Evolutionary conservation across 2,888 invertebrate genomes (phyloP).

Genomic region (Coleophora flavipennella): DNA sequence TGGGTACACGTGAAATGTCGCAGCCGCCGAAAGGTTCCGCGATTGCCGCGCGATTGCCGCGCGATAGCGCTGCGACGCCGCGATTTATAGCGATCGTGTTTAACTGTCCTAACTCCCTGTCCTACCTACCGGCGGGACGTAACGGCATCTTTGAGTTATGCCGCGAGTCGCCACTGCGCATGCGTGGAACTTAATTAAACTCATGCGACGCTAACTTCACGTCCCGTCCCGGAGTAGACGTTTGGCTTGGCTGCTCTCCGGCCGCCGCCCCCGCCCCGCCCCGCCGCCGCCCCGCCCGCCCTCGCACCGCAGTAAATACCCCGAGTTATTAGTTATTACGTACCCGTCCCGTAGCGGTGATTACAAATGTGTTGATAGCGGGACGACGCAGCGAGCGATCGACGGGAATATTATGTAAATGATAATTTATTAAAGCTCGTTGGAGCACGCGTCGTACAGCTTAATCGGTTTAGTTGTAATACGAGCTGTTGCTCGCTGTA

Average conservation of each 20-base stretch:
- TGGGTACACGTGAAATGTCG: not conserved
- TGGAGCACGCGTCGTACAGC: not conserved
- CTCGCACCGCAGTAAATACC: not conserved
- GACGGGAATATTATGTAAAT: conserved; percentile 3
- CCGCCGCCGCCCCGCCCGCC: conserved; percentile 7
- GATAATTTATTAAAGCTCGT: not conserved
- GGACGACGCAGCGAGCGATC: not conserved
- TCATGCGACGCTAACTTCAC: too few relatives aligned
- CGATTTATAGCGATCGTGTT: not conserved
- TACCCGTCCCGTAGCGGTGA: too few relatives aligned
- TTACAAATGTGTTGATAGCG: too few relatives aligned
- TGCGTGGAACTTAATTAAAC: too few relatives aligned
- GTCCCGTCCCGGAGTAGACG: too few relatives aligned
- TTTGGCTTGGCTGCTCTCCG: not conserved
- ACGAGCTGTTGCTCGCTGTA: not conserved
- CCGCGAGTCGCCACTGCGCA: too few relatives aligned
- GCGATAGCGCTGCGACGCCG: not conserved
- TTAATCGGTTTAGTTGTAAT: not conserved
- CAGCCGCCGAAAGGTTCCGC: too few relatives aligned
- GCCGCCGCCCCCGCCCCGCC: not conserved
- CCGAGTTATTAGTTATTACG: too few relatives aligned
- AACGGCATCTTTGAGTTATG: too few relatives aligned
- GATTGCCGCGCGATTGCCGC: too few relatives aligned
- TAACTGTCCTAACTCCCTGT: too few relatives aligned
- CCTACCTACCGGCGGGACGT: too few relatives aligned